Percentiles rank a stretch among this genome's conserved stretches.
phyloP scores from a whole-genome alignment of 2,797 vertebrate species.

The Falco novaeseelandiae region DNA sequence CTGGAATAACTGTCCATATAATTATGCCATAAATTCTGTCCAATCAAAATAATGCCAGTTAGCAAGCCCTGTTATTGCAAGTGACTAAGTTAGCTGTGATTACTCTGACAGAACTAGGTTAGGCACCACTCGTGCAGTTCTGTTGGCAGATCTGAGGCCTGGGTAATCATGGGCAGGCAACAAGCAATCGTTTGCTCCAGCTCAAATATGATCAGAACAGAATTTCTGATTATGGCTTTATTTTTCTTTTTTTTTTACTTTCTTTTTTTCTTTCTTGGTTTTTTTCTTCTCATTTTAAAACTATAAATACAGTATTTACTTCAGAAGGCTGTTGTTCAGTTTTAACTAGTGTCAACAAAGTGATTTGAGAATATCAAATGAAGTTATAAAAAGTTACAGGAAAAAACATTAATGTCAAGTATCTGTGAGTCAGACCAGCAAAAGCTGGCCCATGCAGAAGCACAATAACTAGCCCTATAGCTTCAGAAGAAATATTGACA shows the following conservation, averaged over 20 bases:
- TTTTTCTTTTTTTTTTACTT: not conserved
- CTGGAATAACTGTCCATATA: not conserved
- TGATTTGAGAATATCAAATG: not conserved
- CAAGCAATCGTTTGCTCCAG: not conserved
- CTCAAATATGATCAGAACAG: not conserved
- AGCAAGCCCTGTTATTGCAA: not conserved
- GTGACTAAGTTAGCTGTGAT: not conserved
- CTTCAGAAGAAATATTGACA: not conserved
- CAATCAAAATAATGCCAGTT: not conserved
- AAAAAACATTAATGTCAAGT: not conserved
- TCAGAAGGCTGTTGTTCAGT: not conserved
- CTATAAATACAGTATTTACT: not conserved
- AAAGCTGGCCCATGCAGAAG: not conserved
- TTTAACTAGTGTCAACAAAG: not conserved
- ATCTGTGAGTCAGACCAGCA: not conserved
- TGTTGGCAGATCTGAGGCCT: not conserved
- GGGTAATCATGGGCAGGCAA: not conserved
- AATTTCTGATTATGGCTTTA: not conserved
- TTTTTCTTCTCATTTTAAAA: not conserved
- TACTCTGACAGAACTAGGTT: not conserved
- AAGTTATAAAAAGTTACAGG: not conserved
- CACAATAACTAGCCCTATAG: not conserved
- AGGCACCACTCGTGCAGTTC: not conserved
- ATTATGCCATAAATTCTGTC: constrained; percentile 16
- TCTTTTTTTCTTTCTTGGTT: not conserved